These are phyloP conservation scores for Apotomis capreana DNA, from an alignment of 2,888 invertebrate genomes.

Conservation along the genomic window DNA sequence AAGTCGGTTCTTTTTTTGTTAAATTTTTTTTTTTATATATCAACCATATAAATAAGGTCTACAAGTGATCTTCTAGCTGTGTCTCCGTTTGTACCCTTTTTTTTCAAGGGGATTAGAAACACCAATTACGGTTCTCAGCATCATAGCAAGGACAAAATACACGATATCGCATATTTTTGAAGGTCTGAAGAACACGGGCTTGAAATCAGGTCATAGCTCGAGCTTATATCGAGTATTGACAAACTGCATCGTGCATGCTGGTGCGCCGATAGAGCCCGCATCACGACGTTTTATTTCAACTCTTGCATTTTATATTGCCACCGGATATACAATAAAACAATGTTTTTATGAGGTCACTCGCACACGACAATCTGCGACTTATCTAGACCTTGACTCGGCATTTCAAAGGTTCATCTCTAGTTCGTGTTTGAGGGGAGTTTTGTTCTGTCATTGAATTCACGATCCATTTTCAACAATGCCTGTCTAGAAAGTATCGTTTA, in stretches of 20 bases:
- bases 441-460: slow-evolving; percentile 71
- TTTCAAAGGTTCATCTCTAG: slow-evolving; percentile 29
- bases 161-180: slow-evolving; percentile 18
- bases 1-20: too few species aligned
- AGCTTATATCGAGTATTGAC: slow-evolving; percentile 49
- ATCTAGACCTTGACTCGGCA: slow-evolving; percentile 51
- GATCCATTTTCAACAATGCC: slow-evolving; percentile 68
- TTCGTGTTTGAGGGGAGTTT: slow-evolving; percentile 52
- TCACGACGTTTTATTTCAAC: slow-evolving; percentile 57
- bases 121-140: neutral
- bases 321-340: slow-evolving; percentile 53
- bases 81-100: too few species aligned
- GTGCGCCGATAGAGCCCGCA: slow-evolving; percentile 70
- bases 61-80: too few species aligned
- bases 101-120: too few species aligned
- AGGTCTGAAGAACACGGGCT: slow-evolving; percentile 37
- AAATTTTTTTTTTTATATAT: too few species aligned
- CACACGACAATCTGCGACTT: slow-evolving; percentile 42
- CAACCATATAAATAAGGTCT: too few species aligned
- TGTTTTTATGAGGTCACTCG: slow-evolving; percentile 47
- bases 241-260: slow-evolving; percentile 52
- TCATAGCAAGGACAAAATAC: slow-evolving; percentile 6
- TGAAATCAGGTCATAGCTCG: slow-evolving; percentile 52
- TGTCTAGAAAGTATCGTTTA: slow-evolving; percentile 60
- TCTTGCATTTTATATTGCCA: slow-evolving; percentile 53